These are phyloP conservation scores for Lemur catta DNA, from an alignment of 2,797 vertebrate species.

Conservation along the genomic window DNA sequence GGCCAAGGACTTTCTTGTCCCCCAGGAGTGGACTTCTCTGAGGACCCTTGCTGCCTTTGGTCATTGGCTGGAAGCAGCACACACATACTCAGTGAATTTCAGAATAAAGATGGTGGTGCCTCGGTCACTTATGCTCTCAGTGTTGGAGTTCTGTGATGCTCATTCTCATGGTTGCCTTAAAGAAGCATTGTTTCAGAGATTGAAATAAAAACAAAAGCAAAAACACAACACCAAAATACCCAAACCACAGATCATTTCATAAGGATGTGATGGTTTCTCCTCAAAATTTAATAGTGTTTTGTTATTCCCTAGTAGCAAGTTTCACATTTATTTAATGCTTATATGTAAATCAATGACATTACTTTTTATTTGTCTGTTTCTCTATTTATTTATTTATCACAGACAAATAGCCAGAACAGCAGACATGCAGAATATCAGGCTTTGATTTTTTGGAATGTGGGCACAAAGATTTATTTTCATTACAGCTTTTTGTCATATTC, in stretches of 20 bases:
- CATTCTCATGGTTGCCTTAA: background rate
- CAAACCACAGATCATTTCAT: background rate
- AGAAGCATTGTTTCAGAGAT: background rate
- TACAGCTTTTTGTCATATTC: slow-evolving; percentile 87
- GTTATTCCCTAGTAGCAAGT: background rate
- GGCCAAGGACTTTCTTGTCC: background rate
- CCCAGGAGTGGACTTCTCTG: background rate
- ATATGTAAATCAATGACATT: background rate
- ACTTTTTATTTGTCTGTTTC: background rate
- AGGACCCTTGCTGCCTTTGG: background rate
- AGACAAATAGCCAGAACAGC: background rate
- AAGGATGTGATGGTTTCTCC: background rate
- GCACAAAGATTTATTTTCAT: slow-evolving; percentile 81
- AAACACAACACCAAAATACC: background rate
- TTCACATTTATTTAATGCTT: background rate
- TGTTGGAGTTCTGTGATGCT: background rate
- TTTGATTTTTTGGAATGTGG: background rate
- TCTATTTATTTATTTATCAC: background rate
- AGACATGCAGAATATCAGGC: background rate
- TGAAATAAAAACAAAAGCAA: background rate
- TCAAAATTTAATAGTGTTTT: background rate
- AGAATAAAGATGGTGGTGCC: background rate
- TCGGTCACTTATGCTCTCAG: background rate
- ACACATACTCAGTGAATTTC: background rate
- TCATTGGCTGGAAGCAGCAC: background rate